A percentile compares a stretch with the other conserved stretches of the same genome.
Evolutionary conservation across 2,797 vertebrate species (phyloP).

Genomic region (Rhynchotus rufescens): DNA sequence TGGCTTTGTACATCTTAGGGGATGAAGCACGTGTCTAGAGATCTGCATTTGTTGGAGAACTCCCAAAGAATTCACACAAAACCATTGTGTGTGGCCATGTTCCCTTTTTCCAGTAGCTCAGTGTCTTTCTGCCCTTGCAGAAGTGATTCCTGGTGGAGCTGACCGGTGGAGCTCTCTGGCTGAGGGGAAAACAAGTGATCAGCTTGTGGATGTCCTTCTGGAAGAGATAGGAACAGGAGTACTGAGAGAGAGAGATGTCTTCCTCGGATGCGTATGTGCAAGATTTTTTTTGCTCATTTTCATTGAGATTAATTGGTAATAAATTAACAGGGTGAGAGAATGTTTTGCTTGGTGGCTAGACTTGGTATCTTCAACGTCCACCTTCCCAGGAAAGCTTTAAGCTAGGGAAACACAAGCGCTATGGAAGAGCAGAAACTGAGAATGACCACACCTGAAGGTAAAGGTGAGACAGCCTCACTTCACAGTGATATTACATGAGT

Average conservation of each 20-base stretch:
- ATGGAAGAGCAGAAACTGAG: neutral
- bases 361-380: neutral
- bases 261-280: conserved; percentile 73
- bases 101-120: neutral
- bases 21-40: neutral
- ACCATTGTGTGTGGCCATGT: too few relatives aligned
- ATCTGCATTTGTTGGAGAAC: neutral
- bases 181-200: conserved; percentile 77
- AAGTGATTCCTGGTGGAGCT: conserved; percentile 61
- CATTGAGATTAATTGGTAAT: neutral
- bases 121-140: conserved; percentile 29
- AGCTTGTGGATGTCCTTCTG: conserved; percentile 78
- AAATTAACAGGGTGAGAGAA: neutral
- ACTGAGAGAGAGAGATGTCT: conserved; percentile 72
- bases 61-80: neutral
- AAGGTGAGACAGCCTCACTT: neutral
- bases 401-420: neutral
- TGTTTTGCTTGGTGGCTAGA: neutral
- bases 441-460: neutral
- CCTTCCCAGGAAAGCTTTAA: neutral
- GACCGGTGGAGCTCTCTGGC: conserved; percentile 73
- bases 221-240: conserved; percentile 74
- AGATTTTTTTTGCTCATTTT: neutral
- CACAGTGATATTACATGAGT: neutral
- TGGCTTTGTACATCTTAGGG: neutral